Base-by-base conservation (phyloP, 2,113 vertebrate genomes). In the Ciconia boyciana region DNA sequence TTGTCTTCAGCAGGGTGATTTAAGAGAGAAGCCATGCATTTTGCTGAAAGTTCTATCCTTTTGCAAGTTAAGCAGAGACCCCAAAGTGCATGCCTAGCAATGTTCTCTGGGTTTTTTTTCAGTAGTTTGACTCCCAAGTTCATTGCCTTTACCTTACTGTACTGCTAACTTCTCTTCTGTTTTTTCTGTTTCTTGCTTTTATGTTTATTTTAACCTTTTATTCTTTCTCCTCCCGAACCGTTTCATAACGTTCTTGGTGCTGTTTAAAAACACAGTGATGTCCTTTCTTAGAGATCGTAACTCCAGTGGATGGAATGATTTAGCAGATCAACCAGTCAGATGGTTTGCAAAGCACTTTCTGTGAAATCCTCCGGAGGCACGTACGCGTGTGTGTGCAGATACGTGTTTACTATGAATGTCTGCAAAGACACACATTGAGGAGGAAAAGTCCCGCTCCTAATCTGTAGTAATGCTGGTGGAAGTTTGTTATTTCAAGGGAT, bases 61-160 rank as follows among this genome's bases (percentile, higher is more conserved):
- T 7, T 3, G 6, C 58, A 18, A 36, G 49, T 3, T 10, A 44
- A 51, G 65, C 24, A 46, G 31, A 14, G 60, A 48, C 24, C n/a
- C 60, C n/a, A 10, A 24, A 51, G 52, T 1, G 3, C 17, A 4
- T 6, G 3, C 46, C 54, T 15, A 16, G 54, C 0, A 9, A 16
- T 0, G 43, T 39, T 36, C 18, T 17, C 25, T 11, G 72, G 22
- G 2, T 2, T 31, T 39, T 49, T 49, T n/a, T 34, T 21, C 52
- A 46, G 1, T 1, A 7, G 3, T 9, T 48, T 15, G 4, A 3
- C 18, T 34, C 60, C 48, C 25, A 29, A 21, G 10, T 7, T 41
- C 12, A 1, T 18, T 2, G 3, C 13, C 10, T 41, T 22, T 6
- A 2, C 41, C 25, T 24, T 34, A 29, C 26, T 3, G 3, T 20